These are phyloP conservation scores for Sylvia atricapilla DNA, from an alignment of 2,113 vertebrate species.

Conservation along the genomic window DNA sequence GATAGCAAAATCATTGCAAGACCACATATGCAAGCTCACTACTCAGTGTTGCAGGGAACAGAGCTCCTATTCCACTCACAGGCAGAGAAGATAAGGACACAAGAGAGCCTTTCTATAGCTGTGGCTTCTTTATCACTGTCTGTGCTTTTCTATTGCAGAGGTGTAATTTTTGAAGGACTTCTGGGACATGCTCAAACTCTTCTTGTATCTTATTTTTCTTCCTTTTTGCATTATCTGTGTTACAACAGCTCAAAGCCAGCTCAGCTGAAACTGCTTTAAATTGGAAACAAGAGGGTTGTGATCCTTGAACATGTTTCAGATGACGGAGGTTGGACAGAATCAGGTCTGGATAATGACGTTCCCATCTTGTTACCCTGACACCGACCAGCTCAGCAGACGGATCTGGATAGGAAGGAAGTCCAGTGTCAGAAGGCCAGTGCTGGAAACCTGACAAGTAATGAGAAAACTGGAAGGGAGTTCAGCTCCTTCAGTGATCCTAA, in stretches of 20 bases:
- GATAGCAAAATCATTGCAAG: not conserved
- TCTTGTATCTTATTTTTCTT: not conserved
- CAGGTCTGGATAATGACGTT: not conserved
- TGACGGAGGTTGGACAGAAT: not conserved
- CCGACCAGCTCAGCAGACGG: not conserved
- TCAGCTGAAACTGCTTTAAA: not conserved
- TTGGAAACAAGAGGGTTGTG: not conserved
- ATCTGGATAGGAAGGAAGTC: constrained; percentile 9
- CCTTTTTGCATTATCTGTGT: not conserved
- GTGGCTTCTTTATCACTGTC: not conserved
- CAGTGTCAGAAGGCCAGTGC: not conserved
- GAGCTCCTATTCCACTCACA: not conserved
- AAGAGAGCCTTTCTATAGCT: not conserved
- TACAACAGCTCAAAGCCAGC: not conserved
- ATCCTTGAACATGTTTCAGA: not conserved
- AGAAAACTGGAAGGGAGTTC: not conserved
- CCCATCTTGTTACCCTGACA: not conserved
- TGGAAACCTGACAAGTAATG: constrained; percentile 5
- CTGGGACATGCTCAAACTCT: not conserved
- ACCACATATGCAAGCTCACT: not conserved
- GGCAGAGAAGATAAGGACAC: not conserved
- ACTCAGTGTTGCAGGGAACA: not conserved
- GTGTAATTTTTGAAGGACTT: not conserved
- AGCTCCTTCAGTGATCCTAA: constrained; percentile 5
- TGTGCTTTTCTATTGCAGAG: not conserved